Conservation (phyloP, 2,113 vertebrate species). For the Neodontobutis hainanensis region DNA sequence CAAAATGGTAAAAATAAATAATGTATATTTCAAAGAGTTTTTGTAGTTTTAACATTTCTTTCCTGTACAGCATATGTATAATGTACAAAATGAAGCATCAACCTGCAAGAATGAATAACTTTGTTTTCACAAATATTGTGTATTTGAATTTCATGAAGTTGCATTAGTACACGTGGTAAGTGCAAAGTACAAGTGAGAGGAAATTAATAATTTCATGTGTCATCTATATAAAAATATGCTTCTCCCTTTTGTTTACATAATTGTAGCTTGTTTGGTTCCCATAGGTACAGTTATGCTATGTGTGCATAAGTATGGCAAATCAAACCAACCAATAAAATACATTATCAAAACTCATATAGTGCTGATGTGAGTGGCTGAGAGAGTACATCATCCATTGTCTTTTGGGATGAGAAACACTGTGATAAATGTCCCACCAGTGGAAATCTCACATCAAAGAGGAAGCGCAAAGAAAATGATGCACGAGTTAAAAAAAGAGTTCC, state of each 20-base stretch:
- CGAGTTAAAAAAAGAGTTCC: conserved; percentile 20
- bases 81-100: conserved; percentile 93
- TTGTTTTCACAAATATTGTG: conserved; percentile 85
- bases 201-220: conserved; percentile 80
- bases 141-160: conserved; percentile 78
- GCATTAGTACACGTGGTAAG: conserved; percentile 89
- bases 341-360: conserved; percentile 35
- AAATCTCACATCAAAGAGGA: conserved; percentile 60
- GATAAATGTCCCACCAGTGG: conserved; percentile 26
- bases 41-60: conserved; percentile 81
- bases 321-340: conserved; percentile 53
- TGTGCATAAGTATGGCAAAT: conserved; percentile 63
- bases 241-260: conserved; percentile 74
- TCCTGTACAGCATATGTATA: conserved; percentile 89
- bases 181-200: conserved; percentile 87
- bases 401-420: conserved; percentile 9
- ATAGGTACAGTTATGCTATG: conserved; percentile 68
- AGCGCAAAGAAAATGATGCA: conserved; percentile 50
- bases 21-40: conserved; percentile 89
- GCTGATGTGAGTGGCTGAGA: conserved; percentile 10
- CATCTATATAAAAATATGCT: conserved; percentile 83
- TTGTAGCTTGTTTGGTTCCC: conserved; percentile 74
- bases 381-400: conserved; percentile 25
- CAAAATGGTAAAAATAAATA: conserved; percentile 99
- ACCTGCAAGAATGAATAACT: conserved; percentile 82